Conservation (phyloP, 2,113 vertebrate genomes). For the Delphinapterus leucas region DNA sequence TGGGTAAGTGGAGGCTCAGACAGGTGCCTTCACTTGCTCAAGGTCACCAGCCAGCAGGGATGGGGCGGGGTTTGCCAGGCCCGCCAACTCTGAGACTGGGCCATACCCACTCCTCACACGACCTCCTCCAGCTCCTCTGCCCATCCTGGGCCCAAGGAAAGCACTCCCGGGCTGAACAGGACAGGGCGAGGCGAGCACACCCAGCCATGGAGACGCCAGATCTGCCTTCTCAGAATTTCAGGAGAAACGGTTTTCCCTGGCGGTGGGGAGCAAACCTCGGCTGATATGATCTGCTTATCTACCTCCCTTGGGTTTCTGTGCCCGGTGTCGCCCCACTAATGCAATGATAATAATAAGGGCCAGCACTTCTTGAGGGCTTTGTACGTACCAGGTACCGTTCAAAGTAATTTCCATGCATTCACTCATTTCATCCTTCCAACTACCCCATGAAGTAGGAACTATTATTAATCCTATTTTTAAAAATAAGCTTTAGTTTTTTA, state of each 20-base stretch:
- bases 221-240: not conserved
- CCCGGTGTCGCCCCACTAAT: not conserved
- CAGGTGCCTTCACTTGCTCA: not conserved
- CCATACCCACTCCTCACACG: too few relatives aligned
- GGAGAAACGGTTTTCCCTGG: not conserved
- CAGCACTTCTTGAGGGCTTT: not conserved
- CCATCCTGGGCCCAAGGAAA: not conserved
- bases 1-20: not conserved
- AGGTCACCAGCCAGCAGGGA: not conserved
- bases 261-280: not conserved
- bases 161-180: not conserved
- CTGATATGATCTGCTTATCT: not conserved
- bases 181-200: not conserved
- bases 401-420: not conserved
- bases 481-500: not conserved
- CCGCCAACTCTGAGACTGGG: fast-evolving
- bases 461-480: not conserved
- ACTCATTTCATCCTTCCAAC: not conserved
- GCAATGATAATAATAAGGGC: too few relatives aligned
- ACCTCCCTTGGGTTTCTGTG: not conserved
- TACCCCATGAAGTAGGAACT: not conserved
- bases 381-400: not conserved
- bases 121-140: not conserved
- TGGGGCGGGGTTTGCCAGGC: not conserved
- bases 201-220: too few relatives aligned